phyloP scores from a whole-genome alignment of 2,113 vertebrate genomes.

The Pterophyllum scalare region DNA sequence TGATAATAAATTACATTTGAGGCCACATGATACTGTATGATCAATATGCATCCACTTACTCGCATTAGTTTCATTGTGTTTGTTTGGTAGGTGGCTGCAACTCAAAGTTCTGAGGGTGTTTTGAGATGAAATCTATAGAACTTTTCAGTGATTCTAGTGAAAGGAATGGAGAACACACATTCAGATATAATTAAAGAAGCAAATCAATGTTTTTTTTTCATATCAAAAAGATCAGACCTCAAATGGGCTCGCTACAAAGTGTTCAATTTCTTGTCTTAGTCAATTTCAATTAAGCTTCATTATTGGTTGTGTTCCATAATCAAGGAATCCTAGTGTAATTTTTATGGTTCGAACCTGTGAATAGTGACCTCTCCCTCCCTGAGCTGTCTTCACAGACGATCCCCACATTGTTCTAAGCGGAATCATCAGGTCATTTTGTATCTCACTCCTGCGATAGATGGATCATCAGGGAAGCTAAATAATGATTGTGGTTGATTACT shows the following conservation, averaged over 20 bases:
- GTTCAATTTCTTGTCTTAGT: slow-evolving; percentile 2
- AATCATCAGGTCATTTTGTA: slow-evolving; percentile 55
- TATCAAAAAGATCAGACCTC: background rate
- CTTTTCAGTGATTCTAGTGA: slow-evolving; percentile 25
- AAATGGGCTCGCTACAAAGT: background rate
- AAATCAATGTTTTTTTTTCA: background rate
- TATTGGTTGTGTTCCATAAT: background rate
- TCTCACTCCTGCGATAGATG: slow-evolving; percentile 71
- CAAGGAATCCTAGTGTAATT: slow-evolving; percentile 7
- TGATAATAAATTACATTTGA: slow-evolving; percentile 46
- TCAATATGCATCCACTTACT: slow-evolving; percentile 53
- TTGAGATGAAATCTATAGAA: slow-evolving; percentile 47
- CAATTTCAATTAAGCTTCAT: slow-evolving; percentile 18
- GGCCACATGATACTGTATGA: slow-evolving; percentile 33
- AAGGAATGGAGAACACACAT: slow-evolving; percentile 38
- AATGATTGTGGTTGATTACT: slow-evolving; percentile 71
- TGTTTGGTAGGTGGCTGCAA: slow-evolving; percentile 37
- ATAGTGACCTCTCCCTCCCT: slow-evolving; percentile 23
- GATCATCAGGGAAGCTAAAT: slow-evolving; percentile 66
- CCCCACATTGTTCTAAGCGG: slow-evolving; percentile 31
- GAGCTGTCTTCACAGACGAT: slow-evolving; percentile 11
- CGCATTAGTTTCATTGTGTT: slow-evolving; percentile 46
- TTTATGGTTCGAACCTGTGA: background rate
- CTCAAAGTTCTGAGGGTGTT: slow-evolving; percentile 41
- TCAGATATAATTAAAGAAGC: slow-evolving; percentile 27